Evolutionary conservation across 2,888 invertebrate genomes (phyloP), one percentile per base, ranked within the genome.

Genomic region (Megaustenia siamemsis): DNA sequence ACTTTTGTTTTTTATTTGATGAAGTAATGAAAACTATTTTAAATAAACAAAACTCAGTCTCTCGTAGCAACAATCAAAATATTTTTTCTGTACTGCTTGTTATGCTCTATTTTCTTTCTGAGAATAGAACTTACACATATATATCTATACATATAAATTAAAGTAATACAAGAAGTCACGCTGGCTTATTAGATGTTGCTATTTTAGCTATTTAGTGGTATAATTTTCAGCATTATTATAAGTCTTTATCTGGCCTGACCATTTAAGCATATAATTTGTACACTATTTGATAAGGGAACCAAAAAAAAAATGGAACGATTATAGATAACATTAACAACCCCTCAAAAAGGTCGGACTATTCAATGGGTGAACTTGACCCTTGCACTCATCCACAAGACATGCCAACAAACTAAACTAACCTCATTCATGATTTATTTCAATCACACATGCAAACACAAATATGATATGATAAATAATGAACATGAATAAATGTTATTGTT

Each of bases 271-370:
- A 45, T 8, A 18, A 45, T 43, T n/a, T 69, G n/a, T 40, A 69
- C 69, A 69, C 45, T 38, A 28, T 71, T 43, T 12, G 2, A 73
- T 49, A 32, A 38, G 76, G 76, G 40, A 60, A n/a, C 3, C 38
- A 66, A 24, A 53, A 60, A 10, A 56, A 38, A 71, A 24, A 69
- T 12, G 53, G 21, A 75, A 28, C 60, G 75, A 63, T 49, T 45
- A 63, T 75, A 69, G 66, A 76, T 66, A 10, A 83, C 77, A 77
- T 56, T 83, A 43, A 71, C 28, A 53, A 71, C 85, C 85, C 76
- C 85, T 85, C 85, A 85, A 85, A 84, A 84, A 66, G 49, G 80
- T 85, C 73, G 85, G 85, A 75, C 68, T 40, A 66, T 24, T 80
- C 73, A 79, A 45, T 75, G 35, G 60, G 63, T 71, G 75, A 83